These are phyloP conservation scores for Archocentrus centrarchus DNA, from an alignment of 2,113 vertebrate species.

Conservation along the genomic window DNA sequence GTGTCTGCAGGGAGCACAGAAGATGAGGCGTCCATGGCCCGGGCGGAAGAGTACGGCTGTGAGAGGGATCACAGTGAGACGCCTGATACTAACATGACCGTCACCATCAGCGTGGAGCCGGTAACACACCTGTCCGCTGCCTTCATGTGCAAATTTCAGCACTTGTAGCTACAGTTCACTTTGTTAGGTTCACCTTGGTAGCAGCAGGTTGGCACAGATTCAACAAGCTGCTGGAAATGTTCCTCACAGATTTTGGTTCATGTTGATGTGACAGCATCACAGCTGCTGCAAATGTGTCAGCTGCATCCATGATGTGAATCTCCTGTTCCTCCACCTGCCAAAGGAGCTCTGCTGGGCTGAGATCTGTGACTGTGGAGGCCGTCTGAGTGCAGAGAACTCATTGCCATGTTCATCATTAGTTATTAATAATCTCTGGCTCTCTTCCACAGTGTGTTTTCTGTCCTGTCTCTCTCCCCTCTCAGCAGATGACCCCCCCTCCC, in stretches of 20 bases:
- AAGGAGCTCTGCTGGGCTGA: not conserved
- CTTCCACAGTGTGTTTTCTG: too few relatives aligned
- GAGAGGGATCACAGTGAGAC: conserved; percentile 53
- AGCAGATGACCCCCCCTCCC: too few relatives aligned
- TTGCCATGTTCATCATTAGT: too few relatives aligned
- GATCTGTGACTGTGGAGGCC: not conserved
- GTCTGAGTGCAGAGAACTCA: not conserved
- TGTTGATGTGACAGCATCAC: too few relatives aligned
- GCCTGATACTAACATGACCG: conserved; percentile 56
- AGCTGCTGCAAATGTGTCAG: not conserved
- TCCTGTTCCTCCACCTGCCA: too few relatives aligned
- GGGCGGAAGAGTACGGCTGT: conserved; percentile 81
- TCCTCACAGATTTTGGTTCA: rapidly evolving
- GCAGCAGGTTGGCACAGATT: not conserved
- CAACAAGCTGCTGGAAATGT: not conserved
- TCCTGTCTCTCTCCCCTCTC: too few relatives aligned
- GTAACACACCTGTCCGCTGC: conserved; percentile 18
- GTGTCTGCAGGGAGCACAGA: conserved; percentile 77
- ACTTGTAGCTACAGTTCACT: not conserved
- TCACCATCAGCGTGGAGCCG: conserved; percentile 57
- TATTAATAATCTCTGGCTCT: too few relatives aligned
- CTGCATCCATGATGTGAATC: too few relatives aligned
- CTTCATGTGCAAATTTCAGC: not conserved
- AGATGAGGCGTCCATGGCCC: conserved; percentile 78
- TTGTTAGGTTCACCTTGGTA: not conserved